Conservation (phyloP, 1,140 invertebrate genomes). For the Hyles euphorbiae region DNA sequence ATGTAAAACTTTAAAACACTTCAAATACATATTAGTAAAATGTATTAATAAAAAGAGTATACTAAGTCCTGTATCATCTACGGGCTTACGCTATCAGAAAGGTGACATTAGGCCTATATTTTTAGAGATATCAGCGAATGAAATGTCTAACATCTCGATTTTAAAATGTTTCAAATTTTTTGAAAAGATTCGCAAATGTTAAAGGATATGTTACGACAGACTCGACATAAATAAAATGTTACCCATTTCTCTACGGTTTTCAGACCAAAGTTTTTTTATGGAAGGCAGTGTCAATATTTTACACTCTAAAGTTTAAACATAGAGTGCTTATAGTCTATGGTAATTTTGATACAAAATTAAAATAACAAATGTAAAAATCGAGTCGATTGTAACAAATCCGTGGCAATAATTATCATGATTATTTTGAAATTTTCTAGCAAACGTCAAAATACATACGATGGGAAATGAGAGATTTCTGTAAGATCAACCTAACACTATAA, state of each 20-base stretch:
- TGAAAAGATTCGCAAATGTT: too few relatives aligned
- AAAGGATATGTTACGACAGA: too few relatives aligned
- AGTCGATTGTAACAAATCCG: not conserved
- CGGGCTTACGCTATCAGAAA: conserved; percentile 60
- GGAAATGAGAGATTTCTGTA: conserved; percentile 11
- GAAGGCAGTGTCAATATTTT: too few relatives aligned
- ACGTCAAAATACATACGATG: conserved; percentile 6
- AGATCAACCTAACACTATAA: conserved; percentile 31
- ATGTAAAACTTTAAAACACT: conserved; percentile 43
- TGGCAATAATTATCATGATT: not conserved
- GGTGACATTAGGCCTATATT: conserved; percentile 64
- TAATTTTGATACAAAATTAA: too few relatives aligned
- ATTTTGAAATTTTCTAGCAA: conserved; percentile 6
- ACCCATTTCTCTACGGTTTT: too few relatives aligned
- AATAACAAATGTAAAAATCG: too few relatives aligned
- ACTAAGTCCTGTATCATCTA: conserved; percentile 62
- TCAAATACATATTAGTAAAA: conserved; percentile 46
- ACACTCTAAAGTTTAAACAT: too few relatives aligned
- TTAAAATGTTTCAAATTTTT: too few relatives aligned
- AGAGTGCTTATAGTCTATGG: too few relatives aligned
- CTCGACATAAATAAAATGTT: too few relatives aligned
- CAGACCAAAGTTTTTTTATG: too few relatives aligned
- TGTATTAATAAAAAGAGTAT: conserved; percentile 46
- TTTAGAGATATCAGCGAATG: conserved; percentile 17
- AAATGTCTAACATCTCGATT: not conserved